phyloP scores from a whole-genome alignment of 2,113 vertebrate genomes.

The Gracilinanus agilis region DNA sequence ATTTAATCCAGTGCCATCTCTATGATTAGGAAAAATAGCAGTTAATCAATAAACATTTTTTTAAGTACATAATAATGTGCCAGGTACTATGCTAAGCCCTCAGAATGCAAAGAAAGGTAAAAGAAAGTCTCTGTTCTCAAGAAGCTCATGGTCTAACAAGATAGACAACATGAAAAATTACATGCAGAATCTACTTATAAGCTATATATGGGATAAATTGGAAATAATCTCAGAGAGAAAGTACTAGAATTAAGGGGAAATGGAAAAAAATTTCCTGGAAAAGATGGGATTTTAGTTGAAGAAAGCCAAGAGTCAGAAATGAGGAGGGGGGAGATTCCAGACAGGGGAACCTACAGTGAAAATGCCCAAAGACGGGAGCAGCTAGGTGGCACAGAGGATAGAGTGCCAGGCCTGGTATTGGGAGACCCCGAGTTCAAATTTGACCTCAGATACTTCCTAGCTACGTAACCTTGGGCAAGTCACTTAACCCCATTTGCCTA shows the following conservation, averaged over 20 bases:
- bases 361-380: neutral
- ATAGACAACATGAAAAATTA: neutral
- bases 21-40: neutral
- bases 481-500: too few species aligned
- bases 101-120: neutral
- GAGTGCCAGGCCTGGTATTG: too few species aligned
- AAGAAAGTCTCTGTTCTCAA: neutral
- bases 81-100: neutral
- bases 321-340: neutral
- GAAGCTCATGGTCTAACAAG: neutral
- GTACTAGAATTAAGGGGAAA: neutral
- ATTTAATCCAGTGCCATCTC: neutral
- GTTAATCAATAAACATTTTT: neutral
- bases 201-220: neutral
- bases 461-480: too few species aligned
- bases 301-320: neutral
- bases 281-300: neutral
- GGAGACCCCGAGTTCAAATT: too few species aligned
- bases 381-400: too few species aligned
- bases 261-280: neutral
- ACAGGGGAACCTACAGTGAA: neutral
- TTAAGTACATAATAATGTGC: neutral
- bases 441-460: too few species aligned
- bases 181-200: too few species aligned
- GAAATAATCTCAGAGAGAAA: neutral